Percentiles rank a stretch among this genome's conserved stretches.
phyloP scores from a whole-genome alignment of 2,797 vertebrate species.

The Jordanella pulchra region DNA sequence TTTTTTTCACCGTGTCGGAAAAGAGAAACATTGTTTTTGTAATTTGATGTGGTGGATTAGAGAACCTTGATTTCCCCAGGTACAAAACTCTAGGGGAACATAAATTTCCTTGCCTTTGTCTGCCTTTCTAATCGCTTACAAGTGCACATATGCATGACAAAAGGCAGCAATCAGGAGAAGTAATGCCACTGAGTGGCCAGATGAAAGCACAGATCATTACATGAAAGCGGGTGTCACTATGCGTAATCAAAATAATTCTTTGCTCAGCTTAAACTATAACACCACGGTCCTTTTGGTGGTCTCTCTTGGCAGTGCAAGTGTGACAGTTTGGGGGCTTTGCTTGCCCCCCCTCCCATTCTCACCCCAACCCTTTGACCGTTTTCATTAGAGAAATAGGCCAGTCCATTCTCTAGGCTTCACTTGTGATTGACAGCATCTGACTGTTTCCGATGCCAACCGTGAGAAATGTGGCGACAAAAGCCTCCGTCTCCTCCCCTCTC shows the following conservation, averaged over 20 bases:
- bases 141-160: slow-evolving; percentile 22
- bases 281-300: slow-evolving; percentile 1
- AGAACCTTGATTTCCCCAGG: slow-evolving; percentile 28
- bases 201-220: slow-evolving; percentile 10
- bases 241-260: slow-evolving; percentile 12
- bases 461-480: slow-evolving; percentile 67
- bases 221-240: not conserved
- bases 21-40: slow-evolving; percentile 22
- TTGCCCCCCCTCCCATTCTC: slow-evolving; percentile 24
- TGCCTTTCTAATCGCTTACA: slow-evolving; percentile 22
- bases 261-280: slow-evolving; percentile 2
- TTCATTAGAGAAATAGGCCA: slow-evolving; percentile 70
- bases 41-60: slow-evolving; percentile 25
- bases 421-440: slow-evolving; percentile 71
- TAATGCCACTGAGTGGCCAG: slow-evolving; percentile 17
- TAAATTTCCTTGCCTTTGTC: slow-evolving; percentile 16
- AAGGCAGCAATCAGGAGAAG: slow-evolving; percentile 18
- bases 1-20: slow-evolving; percentile 9
- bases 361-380: slow-evolving; percentile 52
- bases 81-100: slow-evolving; percentile 10
- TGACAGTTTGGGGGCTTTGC: slow-evolving; percentile 42
- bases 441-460: slow-evolving; percentile 65
- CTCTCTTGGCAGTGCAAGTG: slow-evolving; percentile 20
- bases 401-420: slow-evolving; percentile 56
- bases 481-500: slow-evolving; percentile 44